phyloP scores from a whole-genome alignment of 2,797 vertebrate species.

The Spinus olivaceus region DNA sequence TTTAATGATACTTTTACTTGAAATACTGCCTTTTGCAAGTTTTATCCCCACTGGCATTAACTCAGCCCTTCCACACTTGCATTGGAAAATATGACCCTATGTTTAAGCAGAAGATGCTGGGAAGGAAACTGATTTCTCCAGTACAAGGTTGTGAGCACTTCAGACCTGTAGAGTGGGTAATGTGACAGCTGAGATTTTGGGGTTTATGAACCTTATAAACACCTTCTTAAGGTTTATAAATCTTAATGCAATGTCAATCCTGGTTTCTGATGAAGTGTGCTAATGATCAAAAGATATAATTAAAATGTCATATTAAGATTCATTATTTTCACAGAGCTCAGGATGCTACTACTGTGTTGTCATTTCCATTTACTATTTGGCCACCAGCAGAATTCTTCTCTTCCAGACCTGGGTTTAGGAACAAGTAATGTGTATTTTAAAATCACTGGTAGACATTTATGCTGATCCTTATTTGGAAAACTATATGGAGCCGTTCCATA shows the following conservation, averaged over 20 bases:
- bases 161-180: not conserved
- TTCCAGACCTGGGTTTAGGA: not conserved
- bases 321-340: not conserved
- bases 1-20: constrained; percentile 19
- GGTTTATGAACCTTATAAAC: not conserved
- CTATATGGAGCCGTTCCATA: not conserved
- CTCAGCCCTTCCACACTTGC: not conserved
- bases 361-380: not conserved
- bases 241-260: not conserved
- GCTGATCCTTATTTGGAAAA: not conserved
- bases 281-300: not conserved
- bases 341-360: not conserved
- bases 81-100: not conserved
- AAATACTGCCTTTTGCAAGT: constrained; percentile 32
- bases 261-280: not conserved
- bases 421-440: not conserved
- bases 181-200: not conserved
- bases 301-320: not conserved
- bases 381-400: not conserved
- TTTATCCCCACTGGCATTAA: not conserved
- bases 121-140: not conserved
- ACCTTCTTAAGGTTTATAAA: not conserved
- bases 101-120: not conserved
- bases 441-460: not conserved
- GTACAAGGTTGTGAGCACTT: not conserved